A percentile compares a stretch with the other conserved stretches of the same genome.
phyloP scores from a whole-genome alignment of 92 coral and sea anemone species.

The Paragorgia papillata region DNA sequence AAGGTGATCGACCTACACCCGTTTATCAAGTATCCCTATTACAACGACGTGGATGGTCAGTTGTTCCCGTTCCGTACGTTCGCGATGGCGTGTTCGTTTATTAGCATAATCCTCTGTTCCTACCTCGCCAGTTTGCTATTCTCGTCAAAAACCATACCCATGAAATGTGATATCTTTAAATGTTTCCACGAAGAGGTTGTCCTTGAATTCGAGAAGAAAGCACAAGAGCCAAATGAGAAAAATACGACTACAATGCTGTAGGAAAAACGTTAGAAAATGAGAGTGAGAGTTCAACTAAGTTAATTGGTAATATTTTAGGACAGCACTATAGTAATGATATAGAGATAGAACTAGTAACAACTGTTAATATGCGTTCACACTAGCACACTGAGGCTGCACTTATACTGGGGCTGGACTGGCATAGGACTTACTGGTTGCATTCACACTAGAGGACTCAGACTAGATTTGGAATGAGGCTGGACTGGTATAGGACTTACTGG shows the following conservation, averaged over 20 bases:
- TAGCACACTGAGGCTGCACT: no score
- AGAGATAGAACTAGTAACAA: no score
- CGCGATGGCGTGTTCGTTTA: constrained; percentile 41
- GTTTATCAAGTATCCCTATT: constrained; percentile 75
- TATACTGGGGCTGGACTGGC: no score
- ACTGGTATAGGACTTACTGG: no score
- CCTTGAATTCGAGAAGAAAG: not conserved
- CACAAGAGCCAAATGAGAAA: not conserved
- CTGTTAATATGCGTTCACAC: no score
- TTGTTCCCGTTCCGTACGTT: constrained; percentile 50
- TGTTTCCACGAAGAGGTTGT: constrained; percentile 36
- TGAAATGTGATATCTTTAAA: constrained; percentile 42
- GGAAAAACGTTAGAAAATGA: no score
- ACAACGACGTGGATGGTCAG: constrained; percentile 52
- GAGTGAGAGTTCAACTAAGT: no score
- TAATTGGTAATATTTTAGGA: no score
- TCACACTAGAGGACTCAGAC: no score
- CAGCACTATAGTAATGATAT: no score
- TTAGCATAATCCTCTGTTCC: constrained; percentile 29
- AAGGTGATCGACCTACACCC: constrained; percentile 65
- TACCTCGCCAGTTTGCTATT: constrained; percentile 25
- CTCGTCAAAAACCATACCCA: constrained; percentile 1
- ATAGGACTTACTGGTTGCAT: no score
- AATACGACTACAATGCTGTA: not conserved
- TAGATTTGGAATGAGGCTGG: no score